These are phyloP conservation scores for Sebastes alutus DNA, from an alignment of 2,797 vertebrate genomes.

Conservation along the genomic window DNA sequence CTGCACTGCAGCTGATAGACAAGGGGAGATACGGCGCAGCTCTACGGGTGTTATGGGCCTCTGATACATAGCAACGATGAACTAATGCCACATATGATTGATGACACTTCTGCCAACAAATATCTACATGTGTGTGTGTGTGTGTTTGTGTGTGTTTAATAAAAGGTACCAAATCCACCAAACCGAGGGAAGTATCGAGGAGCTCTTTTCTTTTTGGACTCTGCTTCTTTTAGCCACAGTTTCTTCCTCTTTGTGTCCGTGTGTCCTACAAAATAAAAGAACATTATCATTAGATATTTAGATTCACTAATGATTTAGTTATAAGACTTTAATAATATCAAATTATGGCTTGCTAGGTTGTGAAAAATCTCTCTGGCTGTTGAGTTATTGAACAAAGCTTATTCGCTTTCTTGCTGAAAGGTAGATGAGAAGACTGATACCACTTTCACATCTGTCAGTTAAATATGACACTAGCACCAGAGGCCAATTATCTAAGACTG, in stretches of 20 bases:
- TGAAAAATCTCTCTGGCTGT: neutral
- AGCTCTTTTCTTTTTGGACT: conserved; percentile 92
- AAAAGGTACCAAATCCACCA: conserved; percentile 80
- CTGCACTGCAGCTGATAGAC: conserved; percentile 31
- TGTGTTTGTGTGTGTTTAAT: conserved; percentile 59
- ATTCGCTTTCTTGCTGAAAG: neutral
- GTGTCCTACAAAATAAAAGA: conserved; percentile 83
- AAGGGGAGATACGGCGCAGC: conserved; percentile 14
- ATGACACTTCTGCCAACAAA: conserved; percentile 29
- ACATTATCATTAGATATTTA: neutral
- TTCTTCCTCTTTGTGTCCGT: conserved; percentile 94
- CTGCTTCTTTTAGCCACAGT: conserved; percentile 88
- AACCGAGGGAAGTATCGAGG: conserved; percentile 86
- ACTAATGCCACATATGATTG: conserved; percentile 56
- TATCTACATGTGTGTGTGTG: neutral
- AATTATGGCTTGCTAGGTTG: neutral
- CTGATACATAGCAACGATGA: conserved; percentile 37
- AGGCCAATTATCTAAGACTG: neutral
- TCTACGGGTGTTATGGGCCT: conserved; percentile 14
- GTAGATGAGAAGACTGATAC: neutral
- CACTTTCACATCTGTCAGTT: neutral
- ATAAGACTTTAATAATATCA: neutral
- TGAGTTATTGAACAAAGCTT: neutral
- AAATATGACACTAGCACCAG: neutral
- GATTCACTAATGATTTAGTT: neutral